Conservation (phyloP, 2,113 vertebrate species). For the Brachionichthys hirsutus region DNA sequence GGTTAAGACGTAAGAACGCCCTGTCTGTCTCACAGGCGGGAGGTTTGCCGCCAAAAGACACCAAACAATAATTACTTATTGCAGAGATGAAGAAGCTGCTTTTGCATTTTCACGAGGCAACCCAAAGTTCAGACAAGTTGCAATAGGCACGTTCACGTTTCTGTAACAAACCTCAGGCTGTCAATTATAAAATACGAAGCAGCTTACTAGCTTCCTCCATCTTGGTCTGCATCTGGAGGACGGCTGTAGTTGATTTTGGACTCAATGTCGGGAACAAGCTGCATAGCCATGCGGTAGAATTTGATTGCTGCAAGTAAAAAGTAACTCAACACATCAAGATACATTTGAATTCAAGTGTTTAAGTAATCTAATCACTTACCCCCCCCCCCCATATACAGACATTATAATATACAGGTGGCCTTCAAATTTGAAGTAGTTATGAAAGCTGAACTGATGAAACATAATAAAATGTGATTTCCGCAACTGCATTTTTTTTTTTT, state of each 20-base stretch:
- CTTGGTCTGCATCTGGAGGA: conserved; percentile 85
- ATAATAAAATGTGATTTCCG: too few relatives aligned
- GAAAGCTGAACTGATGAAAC: too few relatives aligned
- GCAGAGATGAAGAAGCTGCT: too few relatives aligned
- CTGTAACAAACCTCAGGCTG: background rate
- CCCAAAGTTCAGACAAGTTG: too few relatives aligned
- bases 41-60: too few relatives aligned
- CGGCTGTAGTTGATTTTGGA: conserved; percentile 94
- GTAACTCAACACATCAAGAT: background rate
- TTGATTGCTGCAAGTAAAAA: conserved; percentile 89
- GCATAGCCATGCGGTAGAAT: conserved; percentile 98
- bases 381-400: background rate
- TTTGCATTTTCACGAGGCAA: too few relatives aligned
- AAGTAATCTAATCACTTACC: background rate
- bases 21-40: background rate
- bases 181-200: conserved; percentile 3
- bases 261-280: conserved; percentile 97
- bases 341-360: too few relatives aligned
- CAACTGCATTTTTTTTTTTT: too few relatives aligned
- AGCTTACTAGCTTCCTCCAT: conserved; percentile 87
- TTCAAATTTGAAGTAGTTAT: too few relatives aligned
- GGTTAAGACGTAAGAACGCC: background rate
- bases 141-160: too few relatives aligned
- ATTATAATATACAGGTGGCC: background rate
- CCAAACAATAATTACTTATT: too few relatives aligned